These are phyloP conservation scores for Caenorhabditis doughertyi DNA, from an alignment of 2,888 invertebrate genomes.

Conservation along the genomic window DNA sequence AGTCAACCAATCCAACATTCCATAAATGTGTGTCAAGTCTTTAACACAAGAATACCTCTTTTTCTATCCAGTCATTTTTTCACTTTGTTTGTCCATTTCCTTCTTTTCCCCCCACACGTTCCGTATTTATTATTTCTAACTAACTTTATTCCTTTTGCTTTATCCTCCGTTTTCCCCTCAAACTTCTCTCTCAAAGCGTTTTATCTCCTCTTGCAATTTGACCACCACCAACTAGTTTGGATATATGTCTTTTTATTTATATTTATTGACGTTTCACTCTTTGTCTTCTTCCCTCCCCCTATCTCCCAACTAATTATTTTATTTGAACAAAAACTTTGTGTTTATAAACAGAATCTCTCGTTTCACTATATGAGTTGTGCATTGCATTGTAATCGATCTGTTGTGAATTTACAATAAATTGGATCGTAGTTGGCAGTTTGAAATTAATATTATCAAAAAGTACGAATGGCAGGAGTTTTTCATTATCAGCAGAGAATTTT, in stretches of 20 bases:
- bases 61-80: slow-evolving; percentile 18
- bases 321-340: slow-evolving; percentile 21
- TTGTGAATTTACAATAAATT: slow-evolving; percentile 38
- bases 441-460: not conserved
- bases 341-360: slow-evolving; percentile 36
- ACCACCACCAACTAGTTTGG: slow-evolving; percentile 31
- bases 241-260: slow-evolving; percentile 14
- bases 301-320: not conserved
- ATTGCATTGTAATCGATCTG: slow-evolving; percentile 28
- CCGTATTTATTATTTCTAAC: slow-evolving; percentile 7
- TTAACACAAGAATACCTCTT: too few relatives aligned
- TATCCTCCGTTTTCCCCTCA: not conserved
- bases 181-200: not conserved
- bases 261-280: not conserved
- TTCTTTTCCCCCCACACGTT: not conserved
- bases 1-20: slow-evolving; percentile 72
- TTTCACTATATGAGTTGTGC: slow-evolving; percentile 34
- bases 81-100: slow-evolving; percentile 34
- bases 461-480: not conserved
- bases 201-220: slow-evolving; percentile 28
- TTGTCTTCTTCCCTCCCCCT: too few relatives aligned
- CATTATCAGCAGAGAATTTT: not conserved
- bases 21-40: slow-evolving; percentile 46
- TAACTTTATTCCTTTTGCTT: not conserved
- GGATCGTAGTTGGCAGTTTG: slow-evolving; percentile 20